phyloP scores from a whole-genome alignment of 2,888 invertebrate species.

The Philonicus albiceps region DNA sequence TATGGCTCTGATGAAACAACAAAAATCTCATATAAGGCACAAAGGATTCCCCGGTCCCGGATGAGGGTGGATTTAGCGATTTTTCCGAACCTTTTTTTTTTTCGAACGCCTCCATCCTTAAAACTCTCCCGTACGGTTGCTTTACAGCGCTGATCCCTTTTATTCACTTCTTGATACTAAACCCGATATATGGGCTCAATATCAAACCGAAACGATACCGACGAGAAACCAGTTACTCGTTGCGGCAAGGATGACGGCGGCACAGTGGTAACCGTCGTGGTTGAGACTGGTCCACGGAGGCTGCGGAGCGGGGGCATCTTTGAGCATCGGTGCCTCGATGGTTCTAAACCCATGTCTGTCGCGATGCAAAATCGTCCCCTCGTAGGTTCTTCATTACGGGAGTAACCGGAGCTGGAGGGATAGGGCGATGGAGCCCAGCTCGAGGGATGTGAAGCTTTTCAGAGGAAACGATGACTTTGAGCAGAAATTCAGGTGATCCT shows the following conservation, averaged over 20 bases:
- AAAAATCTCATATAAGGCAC: constrained; percentile 46
- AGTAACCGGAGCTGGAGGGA: neutral
- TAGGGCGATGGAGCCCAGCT: neutral
- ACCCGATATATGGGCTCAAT: constrained; percentile 47
- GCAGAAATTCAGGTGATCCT: constrained; percentile 27
- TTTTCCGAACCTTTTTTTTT: constrained; percentile 30
- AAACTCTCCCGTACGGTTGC: constrained; percentile 27
- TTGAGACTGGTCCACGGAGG: neutral
- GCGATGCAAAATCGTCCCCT: neutral
- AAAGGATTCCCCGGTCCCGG: constrained; percentile 28
- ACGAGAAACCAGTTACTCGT: constrained; percentile 39
- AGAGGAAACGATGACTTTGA: constrained; percentile 10
- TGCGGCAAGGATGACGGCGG: constrained; percentile 36
- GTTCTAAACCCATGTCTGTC: neutral
- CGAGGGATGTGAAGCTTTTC: neutral
- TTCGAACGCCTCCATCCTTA: neutral
- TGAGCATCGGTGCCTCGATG: neutral
- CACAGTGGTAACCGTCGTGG: constrained; percentile 38
- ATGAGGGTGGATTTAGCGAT: constrained; percentile 36
- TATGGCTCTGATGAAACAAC: constrained; percentile 47
- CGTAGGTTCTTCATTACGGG: neutral
- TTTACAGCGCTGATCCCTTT: constrained; percentile 46
- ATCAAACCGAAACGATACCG: constrained; percentile 42
- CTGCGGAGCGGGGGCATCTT: neutral
- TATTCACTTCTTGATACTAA: constrained; percentile 47